Percentiles rank a stretch among this genome's conserved stretches.
phyloP scores from a whole-genome alignment of 1,140 invertebrate species.

The Capitella teleta region DNA sequence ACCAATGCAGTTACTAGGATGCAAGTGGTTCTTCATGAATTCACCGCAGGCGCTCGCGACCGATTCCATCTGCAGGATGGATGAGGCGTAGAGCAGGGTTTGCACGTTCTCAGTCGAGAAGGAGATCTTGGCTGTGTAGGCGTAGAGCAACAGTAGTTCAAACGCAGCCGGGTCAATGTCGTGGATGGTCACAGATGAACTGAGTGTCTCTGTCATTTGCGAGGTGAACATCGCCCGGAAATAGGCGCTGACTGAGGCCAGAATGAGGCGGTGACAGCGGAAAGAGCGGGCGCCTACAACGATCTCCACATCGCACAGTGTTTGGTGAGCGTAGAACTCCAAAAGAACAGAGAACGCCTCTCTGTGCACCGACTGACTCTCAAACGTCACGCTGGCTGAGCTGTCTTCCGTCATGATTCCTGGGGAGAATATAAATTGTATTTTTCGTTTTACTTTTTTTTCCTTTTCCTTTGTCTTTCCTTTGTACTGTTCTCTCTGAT shows the following conservation, averaged over 20 bases:
- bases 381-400: no score
- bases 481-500: no score
- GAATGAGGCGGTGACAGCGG: conserved; percentile 32
- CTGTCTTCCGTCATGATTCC: no score
- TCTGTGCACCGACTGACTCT: background rate
- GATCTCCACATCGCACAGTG: conserved; percentile 35
- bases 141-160: conserved; percentile 33
- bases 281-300: conserved; percentile 26
- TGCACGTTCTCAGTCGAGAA: conserved; percentile 37
- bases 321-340: conserved; percentile 14
- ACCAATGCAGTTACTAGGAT: conserved; percentile 37
- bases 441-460: no score
- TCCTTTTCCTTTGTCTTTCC: no score
- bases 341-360: conserved; percentile 1
- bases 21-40: conserved; percentile 38
- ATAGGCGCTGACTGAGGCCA: conserved; percentile 34
- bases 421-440: no score
- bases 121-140: conserved; percentile 32
- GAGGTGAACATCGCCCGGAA: conserved; percentile 38
- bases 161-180: conserved; percentile 37
- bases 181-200: conserved; percentile 26
- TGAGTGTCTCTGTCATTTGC: conserved; percentile 31
- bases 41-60: conserved; percentile 34
- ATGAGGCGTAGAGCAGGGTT: conserved; percentile 33
- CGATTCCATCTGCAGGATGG: conserved; percentile 36